Base-by-base conservation (phyloP, 2,113 vertebrate genomes). In the Herpetotheres cachinnans region DNA sequence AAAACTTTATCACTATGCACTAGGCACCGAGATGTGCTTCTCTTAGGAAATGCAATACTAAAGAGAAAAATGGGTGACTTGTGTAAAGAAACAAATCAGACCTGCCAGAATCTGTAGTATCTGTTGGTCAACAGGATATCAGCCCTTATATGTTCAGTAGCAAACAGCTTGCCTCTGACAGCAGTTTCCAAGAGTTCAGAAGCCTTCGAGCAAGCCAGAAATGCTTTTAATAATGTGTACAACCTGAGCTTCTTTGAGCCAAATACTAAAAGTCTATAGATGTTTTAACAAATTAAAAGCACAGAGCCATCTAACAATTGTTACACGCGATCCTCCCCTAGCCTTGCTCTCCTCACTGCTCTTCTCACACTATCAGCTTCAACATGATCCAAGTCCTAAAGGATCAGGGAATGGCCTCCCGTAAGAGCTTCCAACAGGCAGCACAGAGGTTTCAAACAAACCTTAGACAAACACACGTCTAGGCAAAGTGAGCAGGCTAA, bases 311-410 rank as follows among this genome's bases (percentile, higher is more conserved):
- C 29, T 70, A 87, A 47, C 22, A 87, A 80, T 16, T 24, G 10
- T 24, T 69, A 65, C 0, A 2, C 0, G 2, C 2, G 6, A 76
- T 38, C 9, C 16, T 69, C 26, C n/a, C 42, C 0, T 1, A 42
- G 69, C 65, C 36, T 80, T 85, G 65, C 27, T 80, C 62, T 82
- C 52, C 36, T 79, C 30, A 50, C 16, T 82, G 73, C 30, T 59
- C 36, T 79, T 89, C 8, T 52, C 49, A 83, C 38, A 54, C 55
- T 55, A 55, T 22, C 54, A 80, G 40, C 47, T 86, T 90, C 86
- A 72, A 4, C 0, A 1, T 5, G 34, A 86, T 72, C 34, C 40
- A 85, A 76, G 19, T 40, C 29, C 16, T 62, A 63, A 73, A 50
- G 87, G 27, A 47, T 7, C 56, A 62, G 19, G 52, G 38, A 77